Base-by-base conservation (phyloP, 2,888 invertebrate genomes). In the Caenorhabditis becei region DNA sequence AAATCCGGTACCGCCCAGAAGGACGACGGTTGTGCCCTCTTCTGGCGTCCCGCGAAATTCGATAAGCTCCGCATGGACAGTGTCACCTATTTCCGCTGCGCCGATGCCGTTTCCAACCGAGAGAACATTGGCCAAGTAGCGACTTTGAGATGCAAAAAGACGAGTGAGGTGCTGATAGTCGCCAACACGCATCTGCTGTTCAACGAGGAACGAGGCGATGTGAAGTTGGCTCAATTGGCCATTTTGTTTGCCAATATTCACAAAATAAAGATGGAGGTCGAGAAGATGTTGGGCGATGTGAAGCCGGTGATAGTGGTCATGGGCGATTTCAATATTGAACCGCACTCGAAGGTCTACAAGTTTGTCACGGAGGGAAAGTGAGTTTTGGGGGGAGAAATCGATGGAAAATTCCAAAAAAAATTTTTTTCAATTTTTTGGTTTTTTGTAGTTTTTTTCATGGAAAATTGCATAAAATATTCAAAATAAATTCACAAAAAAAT, bases 151-250 rank as follows among this genome's bases (percentile, higher is more conserved):
- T 77, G 84, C 26, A 41, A 47, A 74, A 20, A 32, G 20, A 88
- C 87, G 0, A 56, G 62, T 23, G 66, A 82, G 18, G 35, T 80
- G 1, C 54, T 97, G 49, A 93, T 95, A 63, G 94, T 98, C 0
- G 95, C 96, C 3, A 98, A 96, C 14, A 98, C 98, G 0, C 99
- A 99, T 92, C 93, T 99, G 56, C 92, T 98, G 11, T 99, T 95
- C 92, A 98, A 98, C 93, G 96, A 96, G 0, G 94, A 93, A 85
- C 93, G 98, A 47, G 94, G 95, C 23, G 97, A 98, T 91, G 94
- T 97, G 0, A 94, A 97, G 86, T 92, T 97, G 35, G 96, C 95
- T 0, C 98, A 99, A 92, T 93, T 95, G 47, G 95, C 95, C 89
- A 91, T 96, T 41, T 92, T 99, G 10, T 92, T 99, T 14, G 94